Evolutionary conservation across 2,797 vertebrate genomes (phyloP).

Genomic region (Threskiornis aethiopicus): DNA sequence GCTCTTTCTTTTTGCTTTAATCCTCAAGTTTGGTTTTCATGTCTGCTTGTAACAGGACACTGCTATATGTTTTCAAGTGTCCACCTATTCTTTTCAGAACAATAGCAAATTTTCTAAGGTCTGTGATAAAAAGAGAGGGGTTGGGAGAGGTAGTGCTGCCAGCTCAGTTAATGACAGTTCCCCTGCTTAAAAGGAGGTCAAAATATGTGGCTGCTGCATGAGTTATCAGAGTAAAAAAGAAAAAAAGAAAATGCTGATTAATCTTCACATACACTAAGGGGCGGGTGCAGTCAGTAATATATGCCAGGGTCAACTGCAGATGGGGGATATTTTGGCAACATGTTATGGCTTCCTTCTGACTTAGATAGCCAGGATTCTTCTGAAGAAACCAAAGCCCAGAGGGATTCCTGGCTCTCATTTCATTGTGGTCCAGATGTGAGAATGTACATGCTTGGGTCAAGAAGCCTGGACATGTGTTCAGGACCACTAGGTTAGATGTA

Average conservation of each 20-base stretch:
- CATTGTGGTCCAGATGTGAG: background rate
- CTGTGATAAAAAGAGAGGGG: background rate
- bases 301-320: background rate
- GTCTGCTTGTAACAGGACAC: background rate
- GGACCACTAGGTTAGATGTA: background rate
- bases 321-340: background rate
- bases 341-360: background rate
- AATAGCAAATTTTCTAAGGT: background rate
- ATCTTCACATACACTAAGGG: background rate
- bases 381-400: background rate
- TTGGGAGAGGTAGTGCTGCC: background rate
- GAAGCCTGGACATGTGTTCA: background rate
- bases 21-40: background rate
- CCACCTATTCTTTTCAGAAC: background rate
- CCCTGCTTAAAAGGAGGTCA: background rate
- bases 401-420: background rate
- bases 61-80: background rate
- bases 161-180: background rate
- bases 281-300: background rate
- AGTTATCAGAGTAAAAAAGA: background rate
- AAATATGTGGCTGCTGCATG: background rate
- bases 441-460: background rate
- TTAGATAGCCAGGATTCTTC: background rate
- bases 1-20: background rate
- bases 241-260: background rate